phyloP scores from a whole-genome alignment of 2,888 invertebrate species.

The Acronicta aceris region DNA sequence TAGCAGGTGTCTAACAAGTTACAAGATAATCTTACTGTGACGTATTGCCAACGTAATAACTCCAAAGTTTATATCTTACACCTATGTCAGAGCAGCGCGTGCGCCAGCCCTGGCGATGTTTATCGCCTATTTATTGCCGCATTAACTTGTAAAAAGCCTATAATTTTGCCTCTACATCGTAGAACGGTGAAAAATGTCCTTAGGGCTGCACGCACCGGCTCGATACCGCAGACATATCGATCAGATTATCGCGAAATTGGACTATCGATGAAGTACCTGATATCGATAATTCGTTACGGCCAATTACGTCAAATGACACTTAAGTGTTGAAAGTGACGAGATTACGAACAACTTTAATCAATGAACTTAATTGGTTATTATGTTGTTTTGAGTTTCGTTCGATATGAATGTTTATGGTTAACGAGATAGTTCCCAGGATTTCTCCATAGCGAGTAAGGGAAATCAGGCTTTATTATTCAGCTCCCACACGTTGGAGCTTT shows the following conservation, averaged over 20 bases:
- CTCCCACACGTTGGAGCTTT: slow-evolving; percentile 31
- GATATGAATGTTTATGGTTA: slow-evolving; percentile 38
- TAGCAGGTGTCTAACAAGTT: slow-evolving; percentile 22
- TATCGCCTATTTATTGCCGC: slow-evolving; percentile 82
- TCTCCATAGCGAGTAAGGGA: slow-evolving; percentile 35
- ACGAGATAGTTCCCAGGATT: slow-evolving; percentile 43
- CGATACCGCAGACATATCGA: slow-evolving; percentile 54
- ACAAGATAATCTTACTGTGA: slow-evolving; percentile 38
- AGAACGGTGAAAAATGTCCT: slow-evolving; percentile 79
- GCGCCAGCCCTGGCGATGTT: slow-evolving; percentile 73
- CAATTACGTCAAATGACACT: slow-evolving; percentile 45
- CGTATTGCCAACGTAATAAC: slow-evolving; percentile 12
- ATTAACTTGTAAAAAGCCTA: slow-evolving; percentile 84
- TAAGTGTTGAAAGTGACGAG: slow-evolving; percentile 52
- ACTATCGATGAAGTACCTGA: slow-evolving; percentile 46
- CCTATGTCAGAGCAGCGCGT: slow-evolving; percentile 67
- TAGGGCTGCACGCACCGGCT: slow-evolving; percentile 66
- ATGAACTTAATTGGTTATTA: slow-evolving; percentile 43
- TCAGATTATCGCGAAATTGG: slow-evolving; percentile 57
- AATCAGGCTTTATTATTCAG: slow-evolving; percentile 29
- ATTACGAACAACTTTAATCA: slow-evolving; percentile 29
- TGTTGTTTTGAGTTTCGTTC: slow-evolving; percentile 36
- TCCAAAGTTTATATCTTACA: slow-evolving; percentile 56
- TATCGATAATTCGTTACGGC: slow-evolving; percentile 47
- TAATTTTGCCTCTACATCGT: slow-evolving; percentile 74